These are phyloP conservation scores for Agriotes lineatus DNA, from an alignment of 2,888 invertebrate species.

Conservation along the genomic window DNA sequence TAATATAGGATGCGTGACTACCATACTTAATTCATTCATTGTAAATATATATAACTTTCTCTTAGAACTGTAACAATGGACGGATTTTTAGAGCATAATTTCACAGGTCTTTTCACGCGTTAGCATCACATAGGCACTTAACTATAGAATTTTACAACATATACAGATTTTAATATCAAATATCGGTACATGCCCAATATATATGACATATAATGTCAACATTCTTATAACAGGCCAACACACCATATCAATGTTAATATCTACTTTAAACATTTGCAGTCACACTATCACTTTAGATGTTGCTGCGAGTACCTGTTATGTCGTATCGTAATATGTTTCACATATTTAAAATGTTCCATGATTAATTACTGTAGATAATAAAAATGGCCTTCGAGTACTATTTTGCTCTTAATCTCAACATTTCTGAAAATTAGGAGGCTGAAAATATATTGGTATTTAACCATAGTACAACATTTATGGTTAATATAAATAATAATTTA, in stretches of 20 bases:
- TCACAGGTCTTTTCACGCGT: slow-evolving; percentile 28
- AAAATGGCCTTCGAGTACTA: no score
- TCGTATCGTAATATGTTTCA: no score
- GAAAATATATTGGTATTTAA: no score
- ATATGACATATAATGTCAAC: not conserved
- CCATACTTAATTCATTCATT: slow-evolving; percentile 23
- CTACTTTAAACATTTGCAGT: slow-evolving; percentile 24
- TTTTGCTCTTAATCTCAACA: no score
- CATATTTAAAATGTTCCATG: no score
- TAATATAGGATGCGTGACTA: slow-evolving; percentile 36
- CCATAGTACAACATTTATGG: no score
- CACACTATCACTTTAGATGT: no score
- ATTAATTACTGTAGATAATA: no score
- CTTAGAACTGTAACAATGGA: slow-evolving; percentile 41
- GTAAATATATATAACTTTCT: slow-evolving; percentile 30
- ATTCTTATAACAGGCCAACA: not conserved
- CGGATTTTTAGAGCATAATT: slow-evolving; percentile 41
- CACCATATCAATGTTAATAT: no score
- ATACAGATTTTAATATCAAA: slow-evolving; percentile 24
- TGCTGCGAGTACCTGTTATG: no score
- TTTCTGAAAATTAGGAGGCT: no score
- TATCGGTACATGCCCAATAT: not conserved
- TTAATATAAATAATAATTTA: no score
- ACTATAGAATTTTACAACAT: slow-evolving; percentile 32
- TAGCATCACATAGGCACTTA: slow-evolving; percentile 41